These are phyloP conservation scores for Lypha dubia DNA, from an alignment of 2,888 invertebrate species.

Conservation along the genomic window DNA sequence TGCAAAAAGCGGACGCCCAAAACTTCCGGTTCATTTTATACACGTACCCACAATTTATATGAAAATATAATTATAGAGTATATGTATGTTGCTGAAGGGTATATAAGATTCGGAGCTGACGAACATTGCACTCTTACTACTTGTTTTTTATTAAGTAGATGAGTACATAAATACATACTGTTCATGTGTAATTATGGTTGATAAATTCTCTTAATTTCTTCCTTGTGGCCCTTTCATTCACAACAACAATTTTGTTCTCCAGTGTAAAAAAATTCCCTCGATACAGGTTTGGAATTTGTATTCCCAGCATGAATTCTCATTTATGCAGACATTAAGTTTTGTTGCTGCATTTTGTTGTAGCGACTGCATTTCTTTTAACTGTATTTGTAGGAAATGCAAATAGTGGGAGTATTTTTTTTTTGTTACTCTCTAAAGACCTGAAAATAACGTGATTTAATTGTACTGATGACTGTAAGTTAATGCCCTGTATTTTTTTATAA, in stretches of 20 bases:
- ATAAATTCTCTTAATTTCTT: too few species aligned
- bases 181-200: too few species aligned
- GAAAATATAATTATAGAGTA: too few species aligned
- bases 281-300: constrained; percentile 38
- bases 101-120: too few species aligned
- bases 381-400: constrained; percentile 62
- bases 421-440: constrained; percentile 30
- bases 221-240: neutral
- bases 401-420: constrained; percentile 52
- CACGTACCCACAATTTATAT: too few species aligned
- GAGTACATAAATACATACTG: too few species aligned
- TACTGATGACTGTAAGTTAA: constrained; percentile 68
- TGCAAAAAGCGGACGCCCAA: too few species aligned
- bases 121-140: too few species aligned
- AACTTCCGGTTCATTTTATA: too few species aligned
- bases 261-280: constrained; percentile 35
- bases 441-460: constrained; percentile 64
- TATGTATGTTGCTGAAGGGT: too few species aligned
- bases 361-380: constrained; percentile 40
- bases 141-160: too few species aligned
- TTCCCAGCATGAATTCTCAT: constrained; percentile 41
- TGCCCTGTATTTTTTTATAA: constrained; percentile 66
- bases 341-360: neutral
- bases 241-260: constrained; percentile 31
- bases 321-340: constrained; percentile 43